Percentiles rank a stretch among this genome's conserved stretches.
Evolutionary conservation across 1,140 invertebrate genomes (phyloP).

Genomic region (Oreohelix idahoensis): DNA sequence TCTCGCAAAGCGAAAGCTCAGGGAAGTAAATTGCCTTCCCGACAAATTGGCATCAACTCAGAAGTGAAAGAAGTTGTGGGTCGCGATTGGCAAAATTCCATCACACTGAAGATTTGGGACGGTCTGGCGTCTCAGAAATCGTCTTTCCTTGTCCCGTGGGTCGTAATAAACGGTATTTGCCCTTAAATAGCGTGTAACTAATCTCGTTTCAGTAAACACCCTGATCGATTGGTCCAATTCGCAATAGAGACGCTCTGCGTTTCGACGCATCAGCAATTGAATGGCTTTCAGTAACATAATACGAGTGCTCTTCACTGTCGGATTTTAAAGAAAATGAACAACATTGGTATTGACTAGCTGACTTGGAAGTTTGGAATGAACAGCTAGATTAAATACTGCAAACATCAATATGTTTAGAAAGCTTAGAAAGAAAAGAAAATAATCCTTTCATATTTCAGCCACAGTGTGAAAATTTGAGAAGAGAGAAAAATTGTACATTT

Average conservation of each 20-base stretch:
- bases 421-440: too few species aligned
- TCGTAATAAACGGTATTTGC: conserved; percentile 38
- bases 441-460: too few species aligned
- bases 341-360: too few species aligned
- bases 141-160: conserved; percentile 24
- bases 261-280: conserved; percentile 12
- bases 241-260: conserved; percentile 7
- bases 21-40: too few species aligned
- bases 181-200: conserved; percentile 47
- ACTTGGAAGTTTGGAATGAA: too few species aligned
- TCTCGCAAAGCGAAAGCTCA: too few species aligned
- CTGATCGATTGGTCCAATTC: conserved; percentile 37
- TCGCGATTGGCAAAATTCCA: conserved; percentile 21
- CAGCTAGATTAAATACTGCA: too few species aligned
- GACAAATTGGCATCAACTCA: too few species aligned
- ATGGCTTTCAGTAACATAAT: conserved; percentile 19
- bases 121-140: conserved; percentile 14
- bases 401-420: too few species aligned
- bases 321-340: too few species aligned
- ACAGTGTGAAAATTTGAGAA: too few species aligned
- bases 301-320: not conserved
- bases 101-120: conserved; percentile 1
- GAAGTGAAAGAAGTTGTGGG: conserved; percentile 7
- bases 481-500: too few species aligned
- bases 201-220: conserved; percentile 43